Percentiles rank a stretch among this genome's conserved stretches.
Conservation (phyloP, 2,888 invertebrate species). For the Microctonus aethiopoides region DNA sequence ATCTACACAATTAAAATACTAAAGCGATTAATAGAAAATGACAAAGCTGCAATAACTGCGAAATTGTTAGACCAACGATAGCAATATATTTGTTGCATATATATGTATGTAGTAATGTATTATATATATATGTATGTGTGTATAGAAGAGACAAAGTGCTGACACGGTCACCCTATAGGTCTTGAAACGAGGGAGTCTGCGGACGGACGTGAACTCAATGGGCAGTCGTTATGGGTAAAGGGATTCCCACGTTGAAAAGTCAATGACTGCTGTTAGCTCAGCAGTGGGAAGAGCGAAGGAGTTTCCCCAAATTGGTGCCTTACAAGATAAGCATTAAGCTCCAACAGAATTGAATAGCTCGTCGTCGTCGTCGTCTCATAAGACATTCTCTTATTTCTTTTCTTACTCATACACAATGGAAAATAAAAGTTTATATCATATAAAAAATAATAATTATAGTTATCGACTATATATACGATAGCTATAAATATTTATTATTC, state of each 20-base stretch:
- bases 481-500: background rate
- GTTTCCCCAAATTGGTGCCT: slow-evolving; percentile 5
- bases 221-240: slow-evolving; percentile 42
- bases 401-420: background rate
- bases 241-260: slow-evolving; percentile 37
- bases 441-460: too few species aligned
- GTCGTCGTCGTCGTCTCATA: too few species aligned
- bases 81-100: slow-evolving; percentile 13
- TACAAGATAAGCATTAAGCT: slow-evolving; percentile 12
- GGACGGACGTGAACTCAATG: slow-evolving; percentile 42
- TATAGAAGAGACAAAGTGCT: slow-evolving; percentile 33
- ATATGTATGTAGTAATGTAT: slow-evolving; percentile 15
- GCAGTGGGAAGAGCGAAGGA: slow-evolving; percentile 19
- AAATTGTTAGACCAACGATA: background rate
- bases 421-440: too few species aligned
- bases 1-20: too few species aligned
- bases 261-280: slow-evolving; percentile 45
- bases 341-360: background rate
- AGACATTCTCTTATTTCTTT: background rate
- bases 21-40: background rate
- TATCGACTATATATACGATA: background rate
- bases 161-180: slow-evolving; percentile 37
- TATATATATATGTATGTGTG: slow-evolving; percentile 22
- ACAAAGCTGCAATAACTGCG: background rate
- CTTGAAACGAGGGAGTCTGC: slow-evolving; percentile 33